Evolutionary conservation across 30 jellyfish, hydroid and myxozoan species (phyloP), one percentile per base, ranked within the genome.

Genomic region (Morbakka virulenta): DNA sequence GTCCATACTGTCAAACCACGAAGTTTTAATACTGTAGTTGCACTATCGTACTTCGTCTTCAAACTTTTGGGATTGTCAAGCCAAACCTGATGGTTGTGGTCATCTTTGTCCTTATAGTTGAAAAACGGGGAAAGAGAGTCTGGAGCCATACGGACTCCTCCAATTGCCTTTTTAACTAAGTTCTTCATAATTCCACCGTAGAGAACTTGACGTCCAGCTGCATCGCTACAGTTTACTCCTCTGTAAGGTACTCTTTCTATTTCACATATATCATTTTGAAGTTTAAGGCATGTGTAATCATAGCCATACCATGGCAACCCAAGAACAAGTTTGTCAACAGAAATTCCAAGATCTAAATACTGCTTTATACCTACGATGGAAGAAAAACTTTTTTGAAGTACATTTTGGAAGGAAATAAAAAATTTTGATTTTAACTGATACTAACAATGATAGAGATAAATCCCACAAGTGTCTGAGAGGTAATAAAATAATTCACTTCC

Each of bases 231-330:
- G 4, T 51, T 57, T 25, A 84, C 95, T 13, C 95, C 95, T 4
- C 86, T 32, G 36, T 52, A 74, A 2, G 86, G 87, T 28, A 70
- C 86, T 4, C 76, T 74, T 28, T 75, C 53, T 23, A 84, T 74
- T 35, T 64, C 50, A 35, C 95, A 84, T 2, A 28, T 67, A 57
- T 75, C 51, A 17, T 74, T 48, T 28, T 62, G 62, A 31, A 32
- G 67, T 27, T 62, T 69, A n/a, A 66, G 67, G 57, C 95, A 84
- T 2, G 85, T 80, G 85, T 84, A 84, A 69, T 84, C 76, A 85
- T 84, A 84, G 23, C 95, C 95, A 51, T 84, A 84, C 95, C 95
- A 84, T 0, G 95, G 95, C 64, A 84, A 83, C 9, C 85, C 89
- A 25, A 84, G 85, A 13, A 84, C 95, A 72, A 84, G 77, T 30